Base-by-base conservation (phyloP, 2,113 vertebrate species). In the Toxotes chatareus region DNA sequence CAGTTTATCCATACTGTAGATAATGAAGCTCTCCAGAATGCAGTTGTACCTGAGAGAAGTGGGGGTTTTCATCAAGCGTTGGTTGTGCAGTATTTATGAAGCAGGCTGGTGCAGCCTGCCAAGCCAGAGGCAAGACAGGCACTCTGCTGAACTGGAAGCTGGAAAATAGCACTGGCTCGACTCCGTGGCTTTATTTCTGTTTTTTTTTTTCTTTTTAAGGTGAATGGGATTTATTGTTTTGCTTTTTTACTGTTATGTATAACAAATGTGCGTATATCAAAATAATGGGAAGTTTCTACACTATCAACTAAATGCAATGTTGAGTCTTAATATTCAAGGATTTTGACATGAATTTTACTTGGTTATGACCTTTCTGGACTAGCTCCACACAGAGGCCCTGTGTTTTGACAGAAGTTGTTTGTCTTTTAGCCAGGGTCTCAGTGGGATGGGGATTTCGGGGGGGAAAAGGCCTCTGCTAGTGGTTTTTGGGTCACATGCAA, bases 11-110 rank as follows among this genome's bases (percentile, higher is more conserved):
- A 40, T 75, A 79, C 79, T 82, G 74, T 85, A 82, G 85, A 90
- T 92, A 86, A 90, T 86, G 81, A 90, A 80, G 86, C 83, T 89
- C 91, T 93, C 91, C 79, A 84, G 87, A 92, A 86, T 92, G 85
- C 89, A 89, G 84, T 92, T 91, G 86, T 91, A 89, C 89, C 90
- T 93, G 84, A 82, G 88, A 83, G 88, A 88, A 90, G 89, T 11
- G 38, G 76, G 75, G 59, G 51, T 87, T 90, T 91, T 90, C 82
- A 88, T 85, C 81, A 88, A 90, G 85, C 69, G 46, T 53, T 44
- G 76, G 34, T 84, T 76, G 63, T 94, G 89, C 90, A 93, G 90
- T 93, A 93, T 93, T 93, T 86, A 94, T 93, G 89, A 94, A 88
- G 86, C 86, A 73, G 82, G 73, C 82, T 84, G 82, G 74, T 82